Evolutionary conservation across 2,888 invertebrate species (phyloP), one percentile per base, ranked within the genome.

Genomic region (Drepana falcataria): DNA sequence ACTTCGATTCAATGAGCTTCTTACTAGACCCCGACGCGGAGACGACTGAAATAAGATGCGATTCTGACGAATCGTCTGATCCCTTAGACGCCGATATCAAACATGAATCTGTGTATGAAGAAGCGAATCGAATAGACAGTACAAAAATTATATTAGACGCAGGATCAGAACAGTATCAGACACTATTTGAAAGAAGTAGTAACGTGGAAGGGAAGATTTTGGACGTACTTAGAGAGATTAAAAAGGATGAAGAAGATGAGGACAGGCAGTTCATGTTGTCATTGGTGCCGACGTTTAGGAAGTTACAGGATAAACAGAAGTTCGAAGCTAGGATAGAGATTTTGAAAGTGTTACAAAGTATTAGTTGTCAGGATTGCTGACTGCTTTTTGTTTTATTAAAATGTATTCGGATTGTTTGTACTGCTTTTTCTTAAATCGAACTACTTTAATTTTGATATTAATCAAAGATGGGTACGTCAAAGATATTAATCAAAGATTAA

Each of bases 211-310:
- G 73, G 40, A 80, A 72, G 58, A 61, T 79, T 4, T 35, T 77
- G 41, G 77, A 78, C 37, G 71, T 75, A 53, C 55, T 81, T 0
- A 76, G 65, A 41, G 74, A 75, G 21, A 62, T 73, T 4, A 79
- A 73, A 57, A 74, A 64, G 37, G 71, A 75, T 41, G 81, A 79
- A 53, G 72, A 71, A 41, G 82, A 84, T 37, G 81, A 81, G 35
- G 85, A 85, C 37, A 78, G 72, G 35, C 81, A 83, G 52, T 85
- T 85, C 44, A 71, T 82, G 58, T 41, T 84, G 33, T 85, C 85
- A 1, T 55, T 85, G 6, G 70, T 84, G 40, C 80, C 81, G 0
- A 75, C 77, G 53, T 81, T 84, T 56, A 77, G 73, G 54, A 80
- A 79, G 53, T 56, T 85, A 2, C 68, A 66, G 9, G 73, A 72